These are phyloP conservation scores for Ceratina australensis DNA, from an alignment of 1,140 invertebrate species.

Conservation along the genomic window DNA sequence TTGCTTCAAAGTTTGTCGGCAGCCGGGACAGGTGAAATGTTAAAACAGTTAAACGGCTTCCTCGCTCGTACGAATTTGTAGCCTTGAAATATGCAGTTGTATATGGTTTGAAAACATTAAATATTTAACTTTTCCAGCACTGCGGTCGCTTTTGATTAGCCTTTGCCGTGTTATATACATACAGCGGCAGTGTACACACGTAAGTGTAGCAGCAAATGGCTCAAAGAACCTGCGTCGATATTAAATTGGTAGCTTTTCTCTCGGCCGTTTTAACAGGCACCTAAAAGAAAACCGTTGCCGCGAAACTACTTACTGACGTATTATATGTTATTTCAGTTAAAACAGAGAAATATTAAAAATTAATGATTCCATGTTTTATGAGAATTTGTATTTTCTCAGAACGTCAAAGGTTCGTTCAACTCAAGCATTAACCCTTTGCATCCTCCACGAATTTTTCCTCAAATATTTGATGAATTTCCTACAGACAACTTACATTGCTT, in stretches of 20 bases:
- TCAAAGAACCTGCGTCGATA: conserved; percentile 11
- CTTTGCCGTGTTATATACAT: conserved; percentile 7
- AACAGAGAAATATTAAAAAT: too few relatives aligned
- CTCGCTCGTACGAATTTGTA: conserved; percentile 1
- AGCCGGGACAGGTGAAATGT: neutral
- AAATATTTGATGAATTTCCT: too few relatives aligned
- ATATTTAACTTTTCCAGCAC: conserved; percentile 16
- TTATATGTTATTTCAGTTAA: too few relatives aligned
- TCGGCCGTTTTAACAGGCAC: neutral
- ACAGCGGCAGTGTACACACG: neutral
- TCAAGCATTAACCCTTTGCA: too few relatives aligned
- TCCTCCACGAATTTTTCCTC: too few relatives aligned
- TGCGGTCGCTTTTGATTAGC: conserved; percentile 25
- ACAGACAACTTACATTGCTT: too few relatives aligned
- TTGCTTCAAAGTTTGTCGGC: neutral
- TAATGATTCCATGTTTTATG: too few relatives aligned
- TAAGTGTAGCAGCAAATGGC: conserved; percentile 13
- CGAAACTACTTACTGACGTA: too few relatives aligned
- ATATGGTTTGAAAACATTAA: conserved; percentile 14
- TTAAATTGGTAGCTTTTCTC: conserved; percentile 13
- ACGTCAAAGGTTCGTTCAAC: too few relatives aligned
- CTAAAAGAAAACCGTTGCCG: too few relatives aligned
- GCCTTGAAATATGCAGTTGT: conserved; percentile 15
- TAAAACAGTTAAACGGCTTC: conserved; percentile 1
- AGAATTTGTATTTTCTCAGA: too few relatives aligned